Evolutionary conservation across 2,797 vertebrate species (phyloP), one percentile per base, ranked within the genome.

Genomic region (Molossus molossus): DNA sequence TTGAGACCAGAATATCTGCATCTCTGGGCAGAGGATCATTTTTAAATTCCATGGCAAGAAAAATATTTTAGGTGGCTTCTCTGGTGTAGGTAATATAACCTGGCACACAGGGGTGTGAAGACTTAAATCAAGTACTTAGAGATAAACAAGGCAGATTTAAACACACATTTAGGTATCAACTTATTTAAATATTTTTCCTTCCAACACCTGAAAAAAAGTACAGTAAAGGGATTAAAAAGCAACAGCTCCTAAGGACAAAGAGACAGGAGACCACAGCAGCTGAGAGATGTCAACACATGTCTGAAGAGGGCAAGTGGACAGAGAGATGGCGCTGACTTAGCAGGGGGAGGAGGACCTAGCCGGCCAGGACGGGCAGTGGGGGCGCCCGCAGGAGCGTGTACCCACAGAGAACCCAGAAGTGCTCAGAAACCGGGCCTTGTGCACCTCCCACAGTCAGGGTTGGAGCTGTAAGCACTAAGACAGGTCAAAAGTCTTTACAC

Each of bases 71-170:
- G 40, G 29, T 82, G 27, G 21, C 25, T 87, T 94, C 33, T 89
- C 83, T 84, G 77, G 33, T 58, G 7, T 79, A 40, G 67, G 14
- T 48, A 25, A 29, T 67, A 76, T 67, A 76, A 33, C 84, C 9
- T 15, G 27, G 87, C 73, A 23, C 45, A 1, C 37, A 64, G 29
- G 17, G 29, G 40, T 80, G 69, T 90, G 57, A 94, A 70, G 70
- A 70, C 37, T 62, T 82, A 93, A 86, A 65, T 76, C n/a, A 76
- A 76, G 60, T 76, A 73, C 73, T 85, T 65, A 91, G n/a, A 76
- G 57, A 17, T 67, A 90, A 94, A 48, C 8, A 58, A 62, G 20
- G 70, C 29, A 86, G n/a, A 94, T 58, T 75, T 79, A 48, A 90
- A 57, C 3, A 89, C 15, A 48, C 3, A 29, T 37, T 94, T 62